Percentiles rank a stretch among this genome's conserved stretches.
These are phyloP conservation scores for Ceratosolen solmsi DNA, from an alignment of 1,140 invertebrate species.

Conservation along the genomic window DNA sequence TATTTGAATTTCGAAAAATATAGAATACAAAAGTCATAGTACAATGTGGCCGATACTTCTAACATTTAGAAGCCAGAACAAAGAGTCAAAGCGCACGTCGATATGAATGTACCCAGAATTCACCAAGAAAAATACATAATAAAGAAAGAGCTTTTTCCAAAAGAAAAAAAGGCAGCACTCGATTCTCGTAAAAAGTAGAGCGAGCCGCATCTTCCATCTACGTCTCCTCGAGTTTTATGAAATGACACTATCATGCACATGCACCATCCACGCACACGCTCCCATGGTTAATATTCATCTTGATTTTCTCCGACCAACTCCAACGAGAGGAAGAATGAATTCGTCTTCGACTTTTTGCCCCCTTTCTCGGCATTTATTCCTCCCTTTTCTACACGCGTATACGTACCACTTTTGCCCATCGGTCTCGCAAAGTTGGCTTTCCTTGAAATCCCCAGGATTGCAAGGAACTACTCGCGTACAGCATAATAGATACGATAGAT, in stretches of 20 bases:
- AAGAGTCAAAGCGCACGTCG: background rate
- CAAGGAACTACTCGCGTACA: background rate
- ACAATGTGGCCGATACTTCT: background rate
- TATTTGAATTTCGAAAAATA: too few species aligned
- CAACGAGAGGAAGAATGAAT: too few species aligned
- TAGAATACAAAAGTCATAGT: too few species aligned
- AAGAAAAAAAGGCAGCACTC: background rate
- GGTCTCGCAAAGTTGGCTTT: background rate
- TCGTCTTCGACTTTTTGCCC: background rate
- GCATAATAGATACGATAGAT: too few species aligned
- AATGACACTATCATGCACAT: background rate
- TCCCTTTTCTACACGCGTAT: background rate
- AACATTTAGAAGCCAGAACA: background rate
- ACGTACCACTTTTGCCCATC: background rate
- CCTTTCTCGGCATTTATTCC: background rate
- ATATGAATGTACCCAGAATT: background rate
- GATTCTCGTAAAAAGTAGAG: conserved; percentile 10
- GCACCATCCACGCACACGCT: background rate
- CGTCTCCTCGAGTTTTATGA: background rate
- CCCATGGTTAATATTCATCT: conserved; percentile 22
- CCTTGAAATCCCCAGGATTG: background rate
- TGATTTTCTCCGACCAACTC: conserved; percentile 16
- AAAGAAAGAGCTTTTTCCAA: background rate
- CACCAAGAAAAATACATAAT: background rate
- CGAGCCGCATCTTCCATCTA: background rate